Evolutionary conservation across 2,888 invertebrate species (phyloP).

Genomic region (Panorpa germanica): DNA sequence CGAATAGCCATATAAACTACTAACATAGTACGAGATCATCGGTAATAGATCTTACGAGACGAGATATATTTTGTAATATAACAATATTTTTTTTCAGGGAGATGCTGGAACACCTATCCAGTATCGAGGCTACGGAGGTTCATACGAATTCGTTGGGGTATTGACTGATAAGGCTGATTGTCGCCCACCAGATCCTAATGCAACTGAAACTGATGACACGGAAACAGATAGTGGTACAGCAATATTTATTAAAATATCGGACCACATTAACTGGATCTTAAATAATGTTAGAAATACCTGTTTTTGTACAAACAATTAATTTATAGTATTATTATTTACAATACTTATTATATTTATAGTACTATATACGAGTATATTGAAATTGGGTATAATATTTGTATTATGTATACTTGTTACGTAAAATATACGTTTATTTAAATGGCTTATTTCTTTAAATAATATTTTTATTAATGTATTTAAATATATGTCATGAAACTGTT

Average conservation of each 20-base stretch:
- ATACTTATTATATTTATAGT: too few species aligned
- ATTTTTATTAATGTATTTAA: too few species aligned
- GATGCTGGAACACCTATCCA: slow-evolving; percentile 35
- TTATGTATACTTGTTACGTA: too few species aligned
- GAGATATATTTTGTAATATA: too few species aligned
- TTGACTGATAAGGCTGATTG: slow-evolving; percentile 30
- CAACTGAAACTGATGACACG: not conserved
- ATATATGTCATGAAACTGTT: too few species aligned
- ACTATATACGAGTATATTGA: too few species aligned
- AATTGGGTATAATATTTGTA: too few species aligned
- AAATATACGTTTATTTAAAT: too few species aligned
- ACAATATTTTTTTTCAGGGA: slow-evolving; percentile 21
- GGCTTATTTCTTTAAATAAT: too few species aligned
- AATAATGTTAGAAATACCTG: slow-evolving; percentile 34
- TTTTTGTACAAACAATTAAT: slow-evolving; percentile 21
- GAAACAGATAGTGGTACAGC: slow-evolving; percentile 23
- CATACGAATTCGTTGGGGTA: slow-evolving; percentile 33
- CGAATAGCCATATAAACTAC: too few species aligned
- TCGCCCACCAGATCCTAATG: slow-evolving; percentile 1
- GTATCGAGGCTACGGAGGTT: slow-evolving; percentile 25
- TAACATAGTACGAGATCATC: too few species aligned
- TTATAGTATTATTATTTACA: not conserved
- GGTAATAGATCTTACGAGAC: too few species aligned
- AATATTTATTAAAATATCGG: slow-evolving; percentile 28
- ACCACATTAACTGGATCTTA: slow-evolving; percentile 35